phyloP scores from a whole-genome alignment of 2,888 invertebrate genomes.

The Tinea semifulvella region DNA sequence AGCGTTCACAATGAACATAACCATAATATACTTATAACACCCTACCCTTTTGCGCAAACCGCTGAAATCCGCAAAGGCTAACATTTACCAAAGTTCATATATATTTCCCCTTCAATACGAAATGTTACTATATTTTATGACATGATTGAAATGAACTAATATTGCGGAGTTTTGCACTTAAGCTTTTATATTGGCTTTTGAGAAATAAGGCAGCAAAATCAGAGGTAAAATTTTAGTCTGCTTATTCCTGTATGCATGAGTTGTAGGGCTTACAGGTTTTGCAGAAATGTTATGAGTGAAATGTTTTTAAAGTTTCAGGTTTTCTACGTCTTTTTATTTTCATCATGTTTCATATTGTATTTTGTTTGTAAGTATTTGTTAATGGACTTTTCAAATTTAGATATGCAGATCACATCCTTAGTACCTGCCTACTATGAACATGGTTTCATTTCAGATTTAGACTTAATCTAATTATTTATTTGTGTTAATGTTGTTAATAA shows the following conservation, averaged over 20 bases:
- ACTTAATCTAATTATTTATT: too few relatives aligned
- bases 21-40: too few relatives aligned
- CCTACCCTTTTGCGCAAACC: too few relatives aligned
- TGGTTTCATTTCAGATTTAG: too few relatives aligned
- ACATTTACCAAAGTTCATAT: constrained; percentile 19
- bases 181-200: constrained; percentile 11
- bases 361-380: background rate
- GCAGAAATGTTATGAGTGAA: background rate
- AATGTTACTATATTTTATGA: constrained; percentile 34
- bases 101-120: constrained; percentile 31
- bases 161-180: constrained; percentile 24
- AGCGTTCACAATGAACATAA: too few relatives aligned
- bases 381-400: background rate
- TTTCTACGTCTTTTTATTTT: background rate
- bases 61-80: constrained; percentile 23
- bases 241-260: background rate
- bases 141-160: constrained; percentile 34
- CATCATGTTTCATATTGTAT: too few relatives aligned
- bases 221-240: background rate
- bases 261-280: background rate
- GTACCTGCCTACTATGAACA: too few relatives aligned
- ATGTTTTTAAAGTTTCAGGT: constrained; percentile 1
- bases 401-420: background rate
- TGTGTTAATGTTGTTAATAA: too few relatives aligned
- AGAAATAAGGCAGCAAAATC: background rate